Percentiles rank a stretch among this genome's conserved stretches.
Evolutionary conservation across 2,888 invertebrate genomes (phyloP).

Genomic region (Euspilapteryx auroguttella): DNA sequence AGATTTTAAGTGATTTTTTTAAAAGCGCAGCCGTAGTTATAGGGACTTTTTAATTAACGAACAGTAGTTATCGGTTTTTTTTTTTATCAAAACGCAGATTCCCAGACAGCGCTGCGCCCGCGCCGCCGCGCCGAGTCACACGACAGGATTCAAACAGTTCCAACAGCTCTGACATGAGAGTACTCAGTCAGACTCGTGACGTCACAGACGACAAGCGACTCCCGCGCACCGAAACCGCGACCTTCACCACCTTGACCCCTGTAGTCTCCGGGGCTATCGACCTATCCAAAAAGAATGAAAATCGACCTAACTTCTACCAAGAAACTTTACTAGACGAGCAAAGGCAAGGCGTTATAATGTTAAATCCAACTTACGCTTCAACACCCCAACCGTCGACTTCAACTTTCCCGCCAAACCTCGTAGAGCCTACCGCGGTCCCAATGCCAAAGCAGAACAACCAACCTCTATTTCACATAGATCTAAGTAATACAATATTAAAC

Average conservation of each 20-base stretch:
- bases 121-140: constrained; percentile 24
- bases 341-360: constrained; percentile 35
- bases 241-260: constrained; percentile 15
- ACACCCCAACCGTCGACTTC: constrained; percentile 45
- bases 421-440: constrained; percentile 18
- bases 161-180: constrained; percentile 23
- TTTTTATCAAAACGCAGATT: constrained; percentile 30
- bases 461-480: constrained; percentile 13
- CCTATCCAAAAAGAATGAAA: constrained; percentile 23
- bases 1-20: too few species aligned
- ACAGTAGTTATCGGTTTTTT: too few species aligned
- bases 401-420: constrained; percentile 22
- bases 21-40: too few species aligned
- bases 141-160: constrained; percentile 42
- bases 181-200: constrained; percentile 12
- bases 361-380: constrained; percentile 36
- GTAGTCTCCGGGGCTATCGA: constrained; percentile 27
- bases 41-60: too few species aligned
- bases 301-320: constrained; percentile 41
- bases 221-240: constrained; percentile 21
- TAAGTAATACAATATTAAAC: constrained; percentile 9
- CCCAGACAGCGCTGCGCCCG: constrained; percentile 27
- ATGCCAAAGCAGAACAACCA: constrained; percentile 18
- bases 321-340: constrained; percentile 34
- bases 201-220: constrained; percentile 14